Conservation (phyloP, 2,797 vertebrate species). For the Erethizon dorsatum region DNA sequence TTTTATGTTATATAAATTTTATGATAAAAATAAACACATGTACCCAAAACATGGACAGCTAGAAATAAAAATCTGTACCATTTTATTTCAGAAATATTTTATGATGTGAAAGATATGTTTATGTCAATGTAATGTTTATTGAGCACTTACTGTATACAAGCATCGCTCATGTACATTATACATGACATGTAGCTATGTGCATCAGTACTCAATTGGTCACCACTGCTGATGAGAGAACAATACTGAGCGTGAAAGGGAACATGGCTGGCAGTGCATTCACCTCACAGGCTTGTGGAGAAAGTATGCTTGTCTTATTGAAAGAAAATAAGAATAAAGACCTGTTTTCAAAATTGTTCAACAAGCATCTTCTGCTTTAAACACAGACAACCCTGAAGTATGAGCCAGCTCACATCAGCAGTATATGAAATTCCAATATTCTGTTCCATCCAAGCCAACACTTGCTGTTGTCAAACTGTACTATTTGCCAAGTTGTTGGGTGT, state of each 20-base stretch:
- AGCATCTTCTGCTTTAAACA: background rate
- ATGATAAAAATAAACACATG: conserved; percentile 6
- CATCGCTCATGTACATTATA: background rate
- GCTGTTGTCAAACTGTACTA: background rate
- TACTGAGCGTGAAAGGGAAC: background rate
- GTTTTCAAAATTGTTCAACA: background rate
- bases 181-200: background rate
- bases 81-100: conserved; percentile 50
- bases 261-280: background rate
- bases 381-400: background rate
- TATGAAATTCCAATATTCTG: background rate
- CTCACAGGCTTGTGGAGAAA: background rate
- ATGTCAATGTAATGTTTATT: background rate
- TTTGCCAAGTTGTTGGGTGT: background rate
- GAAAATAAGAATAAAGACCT: conserved; percentile 30
- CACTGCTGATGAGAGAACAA: background rate
- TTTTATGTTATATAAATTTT: background rate
- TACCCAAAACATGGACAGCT: background rate
- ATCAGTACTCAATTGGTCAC: background rate
- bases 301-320: background rate
- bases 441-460: background rate
- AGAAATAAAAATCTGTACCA: background rate
- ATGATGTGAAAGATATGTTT: background rate
- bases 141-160: background rate
- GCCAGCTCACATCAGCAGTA: background rate